These are phyloP conservation scores for Thalassaphorura encarpata DNA, from an alignment of 1,140 invertebrate species.

Conservation along the genomic window DNA sequence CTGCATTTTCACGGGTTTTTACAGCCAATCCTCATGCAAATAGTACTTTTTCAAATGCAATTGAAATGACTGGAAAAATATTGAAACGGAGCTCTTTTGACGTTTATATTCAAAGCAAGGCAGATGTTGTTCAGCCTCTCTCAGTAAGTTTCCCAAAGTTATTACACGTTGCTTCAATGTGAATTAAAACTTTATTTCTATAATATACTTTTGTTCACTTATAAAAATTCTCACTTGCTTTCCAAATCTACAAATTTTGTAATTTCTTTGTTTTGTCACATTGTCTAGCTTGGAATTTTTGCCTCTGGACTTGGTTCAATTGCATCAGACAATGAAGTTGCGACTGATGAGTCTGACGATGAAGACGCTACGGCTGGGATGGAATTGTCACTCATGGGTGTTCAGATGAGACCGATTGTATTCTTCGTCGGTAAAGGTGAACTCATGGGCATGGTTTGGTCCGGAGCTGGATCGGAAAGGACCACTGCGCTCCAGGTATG, in stretches of 20 bases:
- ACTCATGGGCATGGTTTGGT: slow-evolving; percentile 82
- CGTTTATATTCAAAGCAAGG: slow-evolving; percentile 49
- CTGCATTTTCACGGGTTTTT: slow-evolving; percentile 53
- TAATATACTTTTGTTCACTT: too few relatives aligned
- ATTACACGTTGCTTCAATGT: background rate
- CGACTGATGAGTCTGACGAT: slow-evolving; percentile 38
- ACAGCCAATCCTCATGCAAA: slow-evolving; percentile 50
- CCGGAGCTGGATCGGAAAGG: slow-evolving; percentile 65
- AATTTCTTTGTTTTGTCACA: too few relatives aligned
- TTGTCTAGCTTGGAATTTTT: slow-evolving; percentile 70
- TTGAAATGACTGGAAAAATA: slow-evolving; percentile 61
- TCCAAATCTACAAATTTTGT: too few relatives aligned
- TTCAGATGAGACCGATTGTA: slow-evolving; percentile 65
- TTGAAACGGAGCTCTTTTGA: slow-evolving; percentile 65
- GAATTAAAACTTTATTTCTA: background rate
- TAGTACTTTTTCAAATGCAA: slow-evolving; percentile 58
- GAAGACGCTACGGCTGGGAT: slow-evolving; percentile 68
- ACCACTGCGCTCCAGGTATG: slow-evolving; percentile 68
- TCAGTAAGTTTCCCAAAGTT: slow-evolving; percentile 37
- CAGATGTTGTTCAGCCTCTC: slow-evolving; percentile 44
- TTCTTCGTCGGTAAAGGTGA: slow-evolving; percentile 77
- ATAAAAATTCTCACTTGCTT: too few relatives aligned
- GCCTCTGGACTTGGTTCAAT: slow-evolving; percentile 62
- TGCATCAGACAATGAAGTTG: slow-evolving; percentile 43
- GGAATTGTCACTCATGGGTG: slow-evolving; percentile 65